Evolutionary conservation across 2,797 vertebrate species (phyloP).

Genomic region (Orientallactaga sibirica): DNA sequence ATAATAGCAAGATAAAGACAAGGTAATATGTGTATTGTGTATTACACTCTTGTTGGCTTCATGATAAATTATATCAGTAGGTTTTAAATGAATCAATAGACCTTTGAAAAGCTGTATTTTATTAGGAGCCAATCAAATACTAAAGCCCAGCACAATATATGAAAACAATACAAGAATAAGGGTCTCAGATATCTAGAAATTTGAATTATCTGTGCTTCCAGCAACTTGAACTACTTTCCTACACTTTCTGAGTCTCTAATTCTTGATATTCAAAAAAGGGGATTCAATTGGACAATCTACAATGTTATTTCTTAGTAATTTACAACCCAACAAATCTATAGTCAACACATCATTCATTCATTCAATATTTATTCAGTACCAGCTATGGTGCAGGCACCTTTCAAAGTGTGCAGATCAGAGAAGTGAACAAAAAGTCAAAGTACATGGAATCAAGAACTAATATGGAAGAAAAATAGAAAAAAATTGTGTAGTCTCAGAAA

Average conservation of each 20-base stretch:
- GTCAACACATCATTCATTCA: background rate
- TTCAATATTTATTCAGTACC: background rate
- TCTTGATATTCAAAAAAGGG: constrained; percentile 45
- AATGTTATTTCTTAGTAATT: constrained; percentile 3
- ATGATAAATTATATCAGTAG: background rate
- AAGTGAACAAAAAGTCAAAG: background rate
- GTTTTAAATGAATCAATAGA: constrained; percentile 44
- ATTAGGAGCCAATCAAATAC: background rate
- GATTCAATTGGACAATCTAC: background rate
- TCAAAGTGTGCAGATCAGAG: background rate
- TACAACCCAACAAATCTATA: background rate
- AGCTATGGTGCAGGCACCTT: background rate
- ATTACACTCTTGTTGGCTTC: background rate
- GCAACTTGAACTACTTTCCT: background rate
- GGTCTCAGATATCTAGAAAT: background rate
- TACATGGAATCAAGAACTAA: background rate
- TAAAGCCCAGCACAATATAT: background rate
- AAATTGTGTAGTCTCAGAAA: background rate
- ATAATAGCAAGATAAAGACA: background rate
- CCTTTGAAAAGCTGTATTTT: background rate
- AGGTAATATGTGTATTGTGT: background rate
- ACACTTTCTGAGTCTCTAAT: constrained; percentile 22
- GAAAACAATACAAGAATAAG: constrained; percentile 22
- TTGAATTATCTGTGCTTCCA: constrained; percentile 33
- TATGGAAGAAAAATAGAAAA: background rate